Evolutionary conservation across 2,797 vertebrate species (phyloP), one percentile per base, ranked within the genome.

Genomic region (Arnoldichthys spilopterus): DNA sequence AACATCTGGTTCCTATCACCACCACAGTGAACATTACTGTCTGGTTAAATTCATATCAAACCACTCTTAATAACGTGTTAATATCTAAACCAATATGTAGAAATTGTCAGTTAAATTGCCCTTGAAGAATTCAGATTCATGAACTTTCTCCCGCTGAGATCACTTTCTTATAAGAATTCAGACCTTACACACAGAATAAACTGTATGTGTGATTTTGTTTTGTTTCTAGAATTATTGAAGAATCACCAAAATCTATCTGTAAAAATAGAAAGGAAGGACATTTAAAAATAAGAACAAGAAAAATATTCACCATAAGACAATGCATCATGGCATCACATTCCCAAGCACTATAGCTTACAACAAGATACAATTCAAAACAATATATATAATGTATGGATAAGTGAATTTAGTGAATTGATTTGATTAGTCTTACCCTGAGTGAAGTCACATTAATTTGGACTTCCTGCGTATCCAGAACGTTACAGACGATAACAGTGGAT

Each of bases 341-440:
- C 34, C 7, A 37, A 3, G 34, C 34, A 37, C 7, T 37, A 37
- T 37, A 7, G 3, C 34, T 7, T 37, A 7, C 7, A 37, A 37
- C n/a, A n/a, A n/a, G n/a, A n/a, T n/a, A n/a, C n/a, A n/a, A n/a
- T n/a, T n/a, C n/a, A n/a, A n/a, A n/a, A n/a, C 40, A 43, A 1
- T 43, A 8, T 43, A 43, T 43, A 4, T 43, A 43, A 43, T 43
- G 5, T 43, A 8, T 12, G 11, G 9, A 43, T 43, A 8, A 8
- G 40, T 37, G 34, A 3, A 3, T 37, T 37, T 37, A 3, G 34
- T 37, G 34, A 3, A 7, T 37, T 3, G 34, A 37, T 16, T 51
- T 53, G 20, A n/a, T 53, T n/a, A 67, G 0, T 28, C 82, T 89
- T 76, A 94, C 93, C 87, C 0, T 32, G 26, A 94, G 13, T 0